Base-by-base conservation (phyloP, 2,113 vertebrate genomes). In the Labeo catla region DNA sequence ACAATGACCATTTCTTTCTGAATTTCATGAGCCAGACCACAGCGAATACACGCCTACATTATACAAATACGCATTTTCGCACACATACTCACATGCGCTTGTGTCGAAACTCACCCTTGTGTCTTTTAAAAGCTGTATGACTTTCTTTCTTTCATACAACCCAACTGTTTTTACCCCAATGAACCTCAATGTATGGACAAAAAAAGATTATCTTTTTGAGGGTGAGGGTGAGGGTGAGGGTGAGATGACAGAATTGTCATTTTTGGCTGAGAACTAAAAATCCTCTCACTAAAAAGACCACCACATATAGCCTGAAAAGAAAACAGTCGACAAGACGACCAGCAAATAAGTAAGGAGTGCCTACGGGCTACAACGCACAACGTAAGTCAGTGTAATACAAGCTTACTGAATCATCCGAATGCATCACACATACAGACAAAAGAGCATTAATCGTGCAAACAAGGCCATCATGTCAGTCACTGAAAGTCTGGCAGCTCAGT, bases 1-100 rank as follows among this genome's bases (percentile, higher is more conserved):
- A 84, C 76, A 84, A 84, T 85, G 83, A 28, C 28, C 23, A 45
- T 80, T 73, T 63, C 74, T 83, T 84, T 59, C 50, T 61, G 16
- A 70, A 87, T 63, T 50, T 50, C 39, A 80, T 28, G 8, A 45
- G 76, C 57, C 43, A 79, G 50, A 76, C 57, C 34, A 88, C 11
- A 43, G 65, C 4, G 47, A 80, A 81, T 23, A 84, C 52, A 77
- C 47, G 76, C 47, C 61, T 70, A 52, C 63, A 59, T 65, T 63
- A 76, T 36, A 61, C 43, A 49, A 84, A 57, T 65, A 47, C 2
- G 8, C 12, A 9, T 83, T 50, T 50, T 74, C n/a, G 45, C 43
- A 79, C 54, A 79, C 54, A 5, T 45, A 61, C 16, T 1, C 72
- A 39, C 73, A 86, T 77, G 5, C 8, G 21, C 43, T 65, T 4